Conservation (phyloP, 1,140 invertebrate species). For the Galleria mellonella region DNA sequence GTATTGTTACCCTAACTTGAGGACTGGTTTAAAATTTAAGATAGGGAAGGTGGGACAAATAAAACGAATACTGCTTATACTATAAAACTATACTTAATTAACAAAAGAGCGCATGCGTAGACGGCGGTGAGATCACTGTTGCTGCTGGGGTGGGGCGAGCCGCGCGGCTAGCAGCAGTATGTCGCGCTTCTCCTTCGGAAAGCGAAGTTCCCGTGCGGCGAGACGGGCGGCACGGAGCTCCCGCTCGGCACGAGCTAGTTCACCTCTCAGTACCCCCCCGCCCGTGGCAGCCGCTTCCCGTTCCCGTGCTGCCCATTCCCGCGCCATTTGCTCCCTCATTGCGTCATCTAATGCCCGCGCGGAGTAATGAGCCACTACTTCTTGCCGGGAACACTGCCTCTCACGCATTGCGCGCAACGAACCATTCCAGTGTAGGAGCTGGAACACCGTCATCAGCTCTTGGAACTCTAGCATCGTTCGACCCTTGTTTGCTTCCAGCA, state of each 20-base stretch:
- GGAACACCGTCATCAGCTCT: constrained; percentile 97
- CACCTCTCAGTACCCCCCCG: constrained; percentile 85
- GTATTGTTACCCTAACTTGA: too few relatives aligned
- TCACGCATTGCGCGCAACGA: constrained; percentile 94
- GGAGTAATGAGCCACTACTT: constrained; percentile 96
- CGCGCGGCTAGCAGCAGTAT: constrained; percentile 92
- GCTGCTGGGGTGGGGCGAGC: constrained; percentile 71
- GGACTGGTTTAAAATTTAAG: too few relatives aligned
- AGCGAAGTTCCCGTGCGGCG: constrained; percentile 91
- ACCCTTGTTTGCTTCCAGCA: constrained; percentile 94
- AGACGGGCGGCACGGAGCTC: constrained; percentile 93
- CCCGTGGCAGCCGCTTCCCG: constrained; percentile 79
- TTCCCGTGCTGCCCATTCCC: constrained; percentile 95
- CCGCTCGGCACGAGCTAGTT: constrained; percentile 88
- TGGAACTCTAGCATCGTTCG: constrained; percentile 97
- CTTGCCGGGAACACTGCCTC: constrained; percentile 94
- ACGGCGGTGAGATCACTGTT: constrained; percentile 62
- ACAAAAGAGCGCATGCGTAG: constrained; percentile 37
- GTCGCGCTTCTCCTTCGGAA: constrained; percentile 96
- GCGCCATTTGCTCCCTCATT: constrained; percentile 96
- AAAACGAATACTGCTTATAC: constrained; percentile 39
- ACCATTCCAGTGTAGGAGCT: constrained; percentile 96
- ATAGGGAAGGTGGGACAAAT: not conserved
- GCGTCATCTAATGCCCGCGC: constrained; percentile 93
- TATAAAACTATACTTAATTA: constrained; percentile 67